Percentiles rank a stretch among this genome's conserved stretches.
Conservation (phyloP, 2,888 invertebrate species). For the Eilema caniola region DNA sequence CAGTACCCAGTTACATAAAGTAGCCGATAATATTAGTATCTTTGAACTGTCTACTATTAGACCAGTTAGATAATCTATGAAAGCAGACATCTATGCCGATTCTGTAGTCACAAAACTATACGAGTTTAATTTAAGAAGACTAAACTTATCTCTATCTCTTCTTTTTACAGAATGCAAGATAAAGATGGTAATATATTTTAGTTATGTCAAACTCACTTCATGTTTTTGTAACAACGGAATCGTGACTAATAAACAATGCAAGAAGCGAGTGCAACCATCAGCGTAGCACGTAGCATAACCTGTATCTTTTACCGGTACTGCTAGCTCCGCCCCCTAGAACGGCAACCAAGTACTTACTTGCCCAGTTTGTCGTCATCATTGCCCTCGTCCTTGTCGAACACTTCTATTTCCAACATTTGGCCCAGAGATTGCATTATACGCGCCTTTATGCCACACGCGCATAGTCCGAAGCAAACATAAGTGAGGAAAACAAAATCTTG, state of each 20-base stretch:
- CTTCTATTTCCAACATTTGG: constrained; percentile 91
- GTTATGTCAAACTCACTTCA: not conserved
- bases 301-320: constrained; percentile 18
- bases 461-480: constrained; percentile 82
- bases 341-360: constrained; percentile 88
- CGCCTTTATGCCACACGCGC: constrained; percentile 80
- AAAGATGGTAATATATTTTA: too few relatives aligned
- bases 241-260: constrained; percentile 43
- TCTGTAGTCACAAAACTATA: constrained; percentile 4
- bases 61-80: constrained; percentile 25
- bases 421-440: constrained; percentile 89
- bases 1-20: constrained; percentile 21
- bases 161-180: not conserved
- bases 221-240: constrained; percentile 2
- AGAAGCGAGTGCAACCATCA: constrained; percentile 55
- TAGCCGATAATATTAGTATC: not conserved
- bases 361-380: constrained; percentile 95
- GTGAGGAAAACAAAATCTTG: constrained; percentile 82
- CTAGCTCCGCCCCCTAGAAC: constrained; percentile 17
- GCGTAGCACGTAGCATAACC: constrained; percentile 39
- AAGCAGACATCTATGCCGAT: constrained; percentile 33
- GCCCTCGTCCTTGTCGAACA: constrained; percentile 95
- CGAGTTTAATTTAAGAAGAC: not conserved
- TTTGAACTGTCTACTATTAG: constrained; percentile 37
- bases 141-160: not conserved